phyloP scores from a whole-genome alignment of 2,888 invertebrate species.

The Octodonta nipae region DNA sequence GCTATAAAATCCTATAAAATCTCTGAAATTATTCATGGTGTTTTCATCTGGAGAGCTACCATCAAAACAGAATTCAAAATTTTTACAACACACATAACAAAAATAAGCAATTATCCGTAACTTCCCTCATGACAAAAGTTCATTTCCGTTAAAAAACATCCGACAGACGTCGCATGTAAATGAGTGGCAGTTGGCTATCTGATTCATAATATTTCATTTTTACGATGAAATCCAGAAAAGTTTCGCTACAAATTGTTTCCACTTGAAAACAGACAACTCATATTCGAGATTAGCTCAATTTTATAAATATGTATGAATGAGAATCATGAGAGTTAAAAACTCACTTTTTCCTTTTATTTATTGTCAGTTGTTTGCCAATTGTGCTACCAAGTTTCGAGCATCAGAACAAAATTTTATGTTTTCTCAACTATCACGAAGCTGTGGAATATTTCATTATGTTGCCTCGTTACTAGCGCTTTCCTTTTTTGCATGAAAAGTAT shows the following conservation, averaged over 20 bases:
- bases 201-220: constrained; percentile 16
- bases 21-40: too few relatives aligned
- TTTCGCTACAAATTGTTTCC: constrained; percentile 14
- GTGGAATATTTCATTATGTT: neutral
- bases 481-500: too few relatives aligned
- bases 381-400: constrained; percentile 11
- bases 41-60: too few relatives aligned
- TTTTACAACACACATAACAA: neutral
- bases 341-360: constrained; percentile 16
- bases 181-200: constrained; percentile 18
- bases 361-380: constrained; percentile 11
- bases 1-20: too few relatives aligned
- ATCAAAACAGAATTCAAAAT: neutral
- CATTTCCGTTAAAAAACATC: constrained; percentile 8
- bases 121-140: neutral
- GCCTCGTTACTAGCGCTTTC: too few relatives aligned
- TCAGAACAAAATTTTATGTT: constrained; percentile 8
- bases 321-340: constrained; percentile 15
- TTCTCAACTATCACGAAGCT: neutral
- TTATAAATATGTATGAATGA: constrained; percentile 19
- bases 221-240: constrained; percentile 12
- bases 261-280: constrained; percentile 12
- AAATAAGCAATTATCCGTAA: constrained; percentile 2
- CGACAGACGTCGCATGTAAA: constrained; percentile 17
- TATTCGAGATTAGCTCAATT: constrained; percentile 14